These are phyloP conservation scores for Herpailurus yagouaroundi DNA, from an alignment of 2,113 vertebrate species.

Conservation along the genomic window DNA sequence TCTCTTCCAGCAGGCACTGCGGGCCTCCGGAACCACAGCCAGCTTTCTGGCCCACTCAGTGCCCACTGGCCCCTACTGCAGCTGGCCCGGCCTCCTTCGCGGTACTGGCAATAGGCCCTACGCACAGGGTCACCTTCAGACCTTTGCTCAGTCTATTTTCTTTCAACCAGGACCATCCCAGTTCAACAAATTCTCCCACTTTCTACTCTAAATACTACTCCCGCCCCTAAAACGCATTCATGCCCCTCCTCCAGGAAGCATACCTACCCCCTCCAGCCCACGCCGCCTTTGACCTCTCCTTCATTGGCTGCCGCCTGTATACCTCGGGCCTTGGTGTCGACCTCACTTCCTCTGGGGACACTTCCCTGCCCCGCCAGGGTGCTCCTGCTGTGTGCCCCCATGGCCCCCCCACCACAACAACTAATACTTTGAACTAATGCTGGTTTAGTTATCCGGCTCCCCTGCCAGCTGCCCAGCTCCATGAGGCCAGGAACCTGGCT, in stretches of 20 bases:
- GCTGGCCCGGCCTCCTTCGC: not conserved
- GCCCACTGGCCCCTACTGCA: not conserved
- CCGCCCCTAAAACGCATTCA: not conserved
- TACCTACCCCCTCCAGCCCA: too few species aligned
- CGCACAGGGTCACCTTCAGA: conserved; percentile 10
- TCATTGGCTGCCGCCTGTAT: not conserved
- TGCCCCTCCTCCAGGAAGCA: not conserved
- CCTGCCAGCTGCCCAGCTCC: not conserved
- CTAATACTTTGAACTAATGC: not conserved
- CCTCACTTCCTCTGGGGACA: not conserved
- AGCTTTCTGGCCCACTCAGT: not conserved
- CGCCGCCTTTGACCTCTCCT: not conserved
- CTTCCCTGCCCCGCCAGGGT: not conserved
- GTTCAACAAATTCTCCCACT: not conserved
- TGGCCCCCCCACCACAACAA: not conserved
- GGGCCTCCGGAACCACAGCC: not conserved
- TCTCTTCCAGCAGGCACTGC: not conserved
- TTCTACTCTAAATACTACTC: not conserved
- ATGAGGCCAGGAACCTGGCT: not conserved
- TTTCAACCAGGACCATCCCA: not conserved
- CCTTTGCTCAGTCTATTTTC: not conserved
- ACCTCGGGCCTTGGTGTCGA: not conserved
- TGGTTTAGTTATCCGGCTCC: not conserved
- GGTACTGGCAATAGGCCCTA: not conserved
- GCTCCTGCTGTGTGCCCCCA: not conserved